Conservation (phyloP, 2,888 invertebrate genomes). For the Athalia circularis region DNA sequence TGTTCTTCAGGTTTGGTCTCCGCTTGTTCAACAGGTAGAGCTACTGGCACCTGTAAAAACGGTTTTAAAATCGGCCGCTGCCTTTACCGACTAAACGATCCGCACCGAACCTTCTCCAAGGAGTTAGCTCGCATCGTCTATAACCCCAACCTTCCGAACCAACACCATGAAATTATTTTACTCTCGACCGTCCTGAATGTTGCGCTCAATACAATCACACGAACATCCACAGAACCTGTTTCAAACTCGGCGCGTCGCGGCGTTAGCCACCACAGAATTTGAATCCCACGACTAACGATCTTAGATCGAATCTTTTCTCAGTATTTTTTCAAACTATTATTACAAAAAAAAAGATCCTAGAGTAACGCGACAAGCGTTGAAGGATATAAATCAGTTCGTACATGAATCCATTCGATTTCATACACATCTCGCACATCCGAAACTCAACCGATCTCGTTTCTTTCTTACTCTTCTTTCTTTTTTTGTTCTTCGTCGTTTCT, state of each 20-base stretch:
- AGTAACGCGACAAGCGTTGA: no score
- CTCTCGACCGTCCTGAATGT: background rate
- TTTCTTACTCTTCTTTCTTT: no score
- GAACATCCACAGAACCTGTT: conserved; percentile 33
- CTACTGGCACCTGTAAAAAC: background rate
- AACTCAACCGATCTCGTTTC: no score
- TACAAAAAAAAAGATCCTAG: no score
- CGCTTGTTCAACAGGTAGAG: background rate
- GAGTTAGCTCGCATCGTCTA: conserved; percentile 20
- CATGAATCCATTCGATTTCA: no score
- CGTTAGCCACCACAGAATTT: conserved; percentile 25
- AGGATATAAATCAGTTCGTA: no score
- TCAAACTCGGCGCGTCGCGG: conserved; percentile 13
- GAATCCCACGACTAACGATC: conserved; percentile 18
- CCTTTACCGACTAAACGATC: conserved; percentile 18
- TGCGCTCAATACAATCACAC: background rate
- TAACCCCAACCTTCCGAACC: conserved; percentile 23
- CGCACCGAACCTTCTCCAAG: background rate
- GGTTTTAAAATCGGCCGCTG: background rate
- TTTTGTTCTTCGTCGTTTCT: no score
- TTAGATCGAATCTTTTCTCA: conserved; percentile 9
- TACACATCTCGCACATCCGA: no score
- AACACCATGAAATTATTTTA: conserved; percentile 12
- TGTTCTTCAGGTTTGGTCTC: background rate
- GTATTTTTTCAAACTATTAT: no score